Evolutionary conservation across 2,797 vertebrate genomes (phyloP).

Genomic region (Ctenopoma kingsleyae): DNA sequence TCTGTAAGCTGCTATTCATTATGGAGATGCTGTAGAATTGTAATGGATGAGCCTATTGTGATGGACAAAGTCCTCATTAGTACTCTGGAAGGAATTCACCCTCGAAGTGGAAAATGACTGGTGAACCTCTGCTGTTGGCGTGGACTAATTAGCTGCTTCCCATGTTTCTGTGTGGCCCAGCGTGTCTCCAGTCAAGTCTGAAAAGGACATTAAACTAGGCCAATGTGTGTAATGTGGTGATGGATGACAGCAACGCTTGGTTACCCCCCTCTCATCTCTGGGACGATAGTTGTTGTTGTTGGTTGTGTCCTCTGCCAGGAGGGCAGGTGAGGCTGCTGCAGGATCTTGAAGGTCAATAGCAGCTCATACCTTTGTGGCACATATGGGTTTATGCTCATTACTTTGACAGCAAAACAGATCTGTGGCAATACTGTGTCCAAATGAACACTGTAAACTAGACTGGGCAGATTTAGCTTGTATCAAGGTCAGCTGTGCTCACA

Average conservation of each 20-base stretch:
- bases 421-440: constrained; percentile 38
- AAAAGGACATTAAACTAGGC: constrained; percentile 79
- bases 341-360: constrained; percentile 65
- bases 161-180: constrained; percentile 70
- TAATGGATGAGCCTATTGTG: constrained; percentile 52
- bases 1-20: constrained; percentile 30
- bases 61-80: constrained; percentile 69
- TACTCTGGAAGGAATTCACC: constrained; percentile 59
- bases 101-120: constrained; percentile 73
- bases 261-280: constrained; percentile 63
- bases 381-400: constrained; percentile 46
- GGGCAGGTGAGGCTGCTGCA: constrained; percentile 60
- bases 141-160: constrained; percentile 77
- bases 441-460: constrained; percentile 49
- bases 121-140: constrained; percentile 68
- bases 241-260: constrained; percentile 75
- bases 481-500: constrained; percentile 53
- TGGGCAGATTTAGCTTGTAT: constrained; percentile 23
- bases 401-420: constrained; percentile 59
- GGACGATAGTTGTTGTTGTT: constrained; percentile 23
- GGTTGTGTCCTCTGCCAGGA: constrained; percentile 55
- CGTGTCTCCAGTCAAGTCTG: constrained; percentile 72
- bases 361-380: constrained; percentile 31
- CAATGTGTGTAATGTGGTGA: constrained; percentile 78
- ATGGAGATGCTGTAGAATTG: constrained; percentile 23